Percentiles rank a stretch among this genome's conserved stretches.
Evolutionary conservation across 2,797 vertebrate species (phyloP).

Genomic region (Melanotaenia nigrans): DNA sequence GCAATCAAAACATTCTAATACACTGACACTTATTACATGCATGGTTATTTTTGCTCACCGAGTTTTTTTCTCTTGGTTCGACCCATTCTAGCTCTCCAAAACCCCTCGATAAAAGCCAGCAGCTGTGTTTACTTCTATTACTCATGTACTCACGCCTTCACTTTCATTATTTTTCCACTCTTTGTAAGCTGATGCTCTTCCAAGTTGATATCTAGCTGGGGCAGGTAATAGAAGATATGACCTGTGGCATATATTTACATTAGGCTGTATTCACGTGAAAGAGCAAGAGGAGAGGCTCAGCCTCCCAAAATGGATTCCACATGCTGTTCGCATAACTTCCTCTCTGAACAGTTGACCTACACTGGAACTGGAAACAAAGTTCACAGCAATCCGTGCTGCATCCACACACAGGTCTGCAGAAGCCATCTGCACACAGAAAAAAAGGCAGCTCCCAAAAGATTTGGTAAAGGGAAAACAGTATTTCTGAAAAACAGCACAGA

Average conservation of each 20-base stretch:
- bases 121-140: conserved; percentile 82
- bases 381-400: conserved; percentile 57
- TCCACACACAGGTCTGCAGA: conserved; percentile 61
- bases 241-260: conserved; percentile 47
- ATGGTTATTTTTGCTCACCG: conserved; percentile 65
- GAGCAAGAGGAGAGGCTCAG: conserved; percentile 57
- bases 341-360: conserved; percentile 70
- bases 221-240: conserved; percentile 58
- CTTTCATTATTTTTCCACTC: conserved; percentile 53
- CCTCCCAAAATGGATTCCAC: conserved; percentile 78
- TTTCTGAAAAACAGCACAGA: conserved; percentile 20
- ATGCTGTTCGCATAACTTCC: conserved; percentile 81
- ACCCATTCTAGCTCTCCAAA: conserved; percentile 66
- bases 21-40: conserved; percentile 63
- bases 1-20: conserved; percentile 69
- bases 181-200: conserved; percentile 47
- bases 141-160: conserved; percentile 69
- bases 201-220: conserved; percentile 55
- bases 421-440: conserved; percentile 45
- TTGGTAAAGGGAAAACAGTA: conserved; percentile 38
- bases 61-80: conserved; percentile 61
- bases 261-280: conserved; percentile 19
- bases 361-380: conserved; percentile 71
- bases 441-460: conserved; percentile 42
- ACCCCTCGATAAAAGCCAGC: conserved; percentile 75